Conservation (phyloP, 2,113 vertebrate genomes). For the Meleagris gallopavo region DNA sequence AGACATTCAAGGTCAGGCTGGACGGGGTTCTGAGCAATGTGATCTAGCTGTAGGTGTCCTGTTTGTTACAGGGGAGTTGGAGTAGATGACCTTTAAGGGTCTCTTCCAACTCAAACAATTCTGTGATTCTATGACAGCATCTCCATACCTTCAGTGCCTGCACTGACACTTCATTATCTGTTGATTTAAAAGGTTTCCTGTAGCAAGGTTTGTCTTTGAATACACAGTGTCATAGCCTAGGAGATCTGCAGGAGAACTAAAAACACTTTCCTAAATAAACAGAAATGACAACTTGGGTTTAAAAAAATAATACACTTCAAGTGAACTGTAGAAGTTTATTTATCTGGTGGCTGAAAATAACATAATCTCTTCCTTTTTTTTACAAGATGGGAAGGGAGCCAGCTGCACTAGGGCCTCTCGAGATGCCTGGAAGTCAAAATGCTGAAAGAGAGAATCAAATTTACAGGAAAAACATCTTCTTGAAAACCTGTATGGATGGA, state of each 20-base stretch:
- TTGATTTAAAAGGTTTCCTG: background rate
- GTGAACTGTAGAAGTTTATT: background rate
- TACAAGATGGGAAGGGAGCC: background rate
- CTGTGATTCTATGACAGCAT: background rate
- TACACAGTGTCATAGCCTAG: background rate
- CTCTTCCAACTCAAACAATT: too few relatives aligned
- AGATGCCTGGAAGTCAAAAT: background rate
- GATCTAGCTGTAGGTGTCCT: too few relatives aligned
- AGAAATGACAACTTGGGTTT: background rate
- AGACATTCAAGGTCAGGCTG: too few relatives aligned
- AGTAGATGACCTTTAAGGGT: too few relatives aligned
- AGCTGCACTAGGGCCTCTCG: background rate
- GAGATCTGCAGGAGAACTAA: background rate
- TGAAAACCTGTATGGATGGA: background rate
- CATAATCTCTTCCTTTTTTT: background rate
- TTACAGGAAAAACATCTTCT: background rate
- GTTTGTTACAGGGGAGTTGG: too few relatives aligned
- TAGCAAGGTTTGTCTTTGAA: background rate
- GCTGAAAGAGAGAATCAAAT: background rate
- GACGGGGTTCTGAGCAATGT: too few relatives aligned
- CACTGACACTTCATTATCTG: background rate
- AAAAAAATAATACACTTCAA: background rate
- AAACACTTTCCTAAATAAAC: background rate
- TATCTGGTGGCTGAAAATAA: background rate
- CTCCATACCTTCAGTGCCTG: background rate